Evolutionary conservation across 1,140 invertebrate genomes (phyloP), one percentile per base, ranked within the genome.

Genomic region (Asbolus verrucosus): DNA sequence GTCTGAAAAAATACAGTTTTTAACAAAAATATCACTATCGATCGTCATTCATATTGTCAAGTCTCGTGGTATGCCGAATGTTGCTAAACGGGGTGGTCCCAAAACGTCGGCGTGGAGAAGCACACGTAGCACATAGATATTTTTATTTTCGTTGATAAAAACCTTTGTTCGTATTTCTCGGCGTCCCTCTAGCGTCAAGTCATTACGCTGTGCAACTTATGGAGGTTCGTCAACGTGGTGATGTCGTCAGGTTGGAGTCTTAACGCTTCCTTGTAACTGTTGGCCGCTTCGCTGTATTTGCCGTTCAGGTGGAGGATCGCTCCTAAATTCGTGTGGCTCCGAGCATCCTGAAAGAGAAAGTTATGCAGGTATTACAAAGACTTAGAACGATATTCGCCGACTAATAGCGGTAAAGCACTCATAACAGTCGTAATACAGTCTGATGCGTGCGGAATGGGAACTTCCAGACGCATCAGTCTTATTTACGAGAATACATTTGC

Each of bases 301-400:
- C 93, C 93, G 80, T 96, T 95, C 43, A 97, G 83, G 83, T 97
- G 95, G 15, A 96, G 84, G 78, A 98, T 97, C 36, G 95, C 95
- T 11, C 95, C 96, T 24, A 97, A 83, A 81, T 98, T 98, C 76
- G 95, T 95, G 81, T 97, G 94, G 61, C 92, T 92, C 65, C 92
- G 87, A 0, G 94, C 91, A 76, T 96, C 92, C 90, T 94, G 86
- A 15, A 84, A 83, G 71, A 46, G 76, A 79, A 78, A 27, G 19
- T n/a, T n/a, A n/a, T n/a, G n/a, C n/a, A n/a, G 46, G 19, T 8
- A 27, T 24, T 54, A 27, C 18, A 46, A 19, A 9, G 41, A 46
- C 41, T 19, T 46, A n/a, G n/a, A n/a, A n/a, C n/a, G n/a, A n/a
- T n/a, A n/a, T n/a, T n/a, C n/a, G n/a, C n/a, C n/a, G n/a, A n/a